Base-by-base conservation (phyloP, 2,888 invertebrate genomes). In the Oasisia sp. region DNA sequence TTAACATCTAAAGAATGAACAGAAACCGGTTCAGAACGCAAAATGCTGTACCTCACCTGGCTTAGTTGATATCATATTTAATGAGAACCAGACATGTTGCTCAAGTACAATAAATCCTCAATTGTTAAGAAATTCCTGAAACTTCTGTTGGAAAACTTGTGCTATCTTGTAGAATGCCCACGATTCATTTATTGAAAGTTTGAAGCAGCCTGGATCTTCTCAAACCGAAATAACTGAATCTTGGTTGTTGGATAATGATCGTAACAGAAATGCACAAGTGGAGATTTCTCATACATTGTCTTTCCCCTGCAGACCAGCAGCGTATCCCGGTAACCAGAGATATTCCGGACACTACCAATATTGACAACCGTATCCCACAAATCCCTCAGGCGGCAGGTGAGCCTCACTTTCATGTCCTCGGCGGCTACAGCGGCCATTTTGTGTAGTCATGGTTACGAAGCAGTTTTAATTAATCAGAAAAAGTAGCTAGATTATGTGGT, bases 311-410 rank as follows among this genome's bases (percentile, higher is more conserved):
- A 74, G 74, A 74, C 74, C 74, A 74, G 74, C 74, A 74, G 27
- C 74, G 7, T 74, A 74, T 27, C n/a, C 27, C 74, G 74, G 74
- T 74, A 74, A 74, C 74, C 7, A 74, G 74, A 74, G 74, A 74
- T 74, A 19, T 74, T n/a, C 74, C 74, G 74, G 74, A 74, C 74
- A 74, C 74, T 74, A 74, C 74, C 74, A 74, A 74, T 74, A 74
- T 74, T 74, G 74, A 74, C 74, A 74, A 74, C 74, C 74, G 74
- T 74, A 74, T 74, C 74, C 74, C 74, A 74, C 74, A 74, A 74
- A 74, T 74, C 7, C 74, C 74, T 27, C 74, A 74, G 74, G 74
- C n/a, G 27, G 74, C 74, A 74, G 74, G 74, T 74, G 74, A 74
- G 74, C 74, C 27, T 74, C 74, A 74, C n/a, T 74, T 74, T 74